Percentiles rank a stretch among this genome's conserved stretches.
These are phyloP conservation scores for Podarcis cretensis DNA, from an alignment of 2,113 vertebrate species.

Conservation along the genomic window DNA sequence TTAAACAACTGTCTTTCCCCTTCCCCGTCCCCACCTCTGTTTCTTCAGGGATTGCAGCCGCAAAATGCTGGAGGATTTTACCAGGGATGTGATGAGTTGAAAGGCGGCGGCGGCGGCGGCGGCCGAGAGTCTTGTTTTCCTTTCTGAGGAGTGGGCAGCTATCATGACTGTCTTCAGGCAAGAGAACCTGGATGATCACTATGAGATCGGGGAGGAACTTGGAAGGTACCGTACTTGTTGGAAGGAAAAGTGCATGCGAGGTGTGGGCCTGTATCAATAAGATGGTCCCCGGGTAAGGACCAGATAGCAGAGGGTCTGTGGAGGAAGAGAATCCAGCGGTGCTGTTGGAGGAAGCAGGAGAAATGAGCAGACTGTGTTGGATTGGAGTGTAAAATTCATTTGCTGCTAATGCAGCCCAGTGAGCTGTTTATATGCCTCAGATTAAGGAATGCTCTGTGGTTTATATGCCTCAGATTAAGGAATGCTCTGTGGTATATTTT, in stretches of 20 bases:
- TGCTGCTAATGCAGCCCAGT: neutral
- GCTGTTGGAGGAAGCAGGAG: neutral
- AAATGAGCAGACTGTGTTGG: neutral
- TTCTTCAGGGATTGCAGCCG: constrained; percentile 10
- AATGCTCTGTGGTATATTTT: neutral
- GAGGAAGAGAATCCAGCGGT: constrained; percentile 12
- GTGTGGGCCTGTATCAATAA: neutral
- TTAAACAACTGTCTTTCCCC: neutral
- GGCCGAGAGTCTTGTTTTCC: constrained; percentile 50
- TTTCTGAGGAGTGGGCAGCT: constrained; percentile 63
- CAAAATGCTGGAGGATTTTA: constrained; percentile 35
- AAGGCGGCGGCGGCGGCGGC: constrained; percentile 7
- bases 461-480: neutral
- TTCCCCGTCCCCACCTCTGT: neutral
- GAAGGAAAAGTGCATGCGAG: neutral
- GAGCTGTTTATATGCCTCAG: neutral
- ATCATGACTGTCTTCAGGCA: constrained; percentile 94
- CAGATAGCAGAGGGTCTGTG: neutral
- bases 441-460: neutral
- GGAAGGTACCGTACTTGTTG: constrained; percentile 82
- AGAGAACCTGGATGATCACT: constrained; percentile 94
- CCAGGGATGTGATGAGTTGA: constrained; percentile 70
- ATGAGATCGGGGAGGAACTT: constrained; percentile 91
- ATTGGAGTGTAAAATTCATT: neutral
- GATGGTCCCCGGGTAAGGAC: neutral